Evolutionary conservation across 2,888 invertebrate species (phyloP).

Genomic region (Trissolcus japonicus): DNA sequence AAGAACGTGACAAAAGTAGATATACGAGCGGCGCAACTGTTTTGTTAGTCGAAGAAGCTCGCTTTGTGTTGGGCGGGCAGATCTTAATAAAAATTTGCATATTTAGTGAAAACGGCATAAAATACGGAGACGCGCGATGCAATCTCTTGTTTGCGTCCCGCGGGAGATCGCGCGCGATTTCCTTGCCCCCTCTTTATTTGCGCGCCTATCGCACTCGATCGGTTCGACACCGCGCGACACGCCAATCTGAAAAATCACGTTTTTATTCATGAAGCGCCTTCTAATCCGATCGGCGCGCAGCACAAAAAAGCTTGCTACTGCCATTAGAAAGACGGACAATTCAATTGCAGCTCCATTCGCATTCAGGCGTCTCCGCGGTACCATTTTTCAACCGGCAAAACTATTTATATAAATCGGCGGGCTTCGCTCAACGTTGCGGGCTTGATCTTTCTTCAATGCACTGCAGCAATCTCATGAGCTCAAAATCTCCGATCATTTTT

Average conservation of each 20-base stretch:
- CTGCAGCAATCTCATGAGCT: too few relatives aligned
- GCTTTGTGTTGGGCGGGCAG: neutral
- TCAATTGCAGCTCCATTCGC: conserved; percentile 60
- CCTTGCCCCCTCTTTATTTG: conserved; percentile 34
- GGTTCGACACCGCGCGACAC: conserved; percentile 60
- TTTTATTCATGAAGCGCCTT: conserved; percentile 73
- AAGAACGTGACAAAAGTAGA: conserved; percentile 22
- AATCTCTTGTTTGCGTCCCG: conserved; percentile 54
- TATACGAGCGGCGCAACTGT: conserved; percentile 16
- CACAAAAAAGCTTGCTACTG: conserved; percentile 59
- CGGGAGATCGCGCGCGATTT: conserved; percentile 54
- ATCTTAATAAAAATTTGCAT: conserved; percentile 53
- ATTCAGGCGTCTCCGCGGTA: conserved; percentile 53
- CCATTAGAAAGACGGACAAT: conserved; percentile 59
- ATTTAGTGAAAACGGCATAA: conserved; percentile 45
- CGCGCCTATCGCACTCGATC: conserved; percentile 62
- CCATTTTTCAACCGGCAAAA: conserved; percentile 55
- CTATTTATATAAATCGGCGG: conserved; percentile 35
- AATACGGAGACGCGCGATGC: conserved; percentile 45
- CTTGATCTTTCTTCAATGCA: too few relatives aligned
- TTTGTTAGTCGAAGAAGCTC: conserved; percentile 10
- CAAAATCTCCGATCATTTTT: too few relatives aligned
- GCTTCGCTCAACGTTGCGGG: too few relatives aligned
- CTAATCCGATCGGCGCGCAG: conserved; percentile 63
- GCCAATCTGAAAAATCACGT: conserved; percentile 71